phyloP scores from a whole-genome alignment of 2,888 invertebrate genomes.

The Trachelus tabidus region DNA sequence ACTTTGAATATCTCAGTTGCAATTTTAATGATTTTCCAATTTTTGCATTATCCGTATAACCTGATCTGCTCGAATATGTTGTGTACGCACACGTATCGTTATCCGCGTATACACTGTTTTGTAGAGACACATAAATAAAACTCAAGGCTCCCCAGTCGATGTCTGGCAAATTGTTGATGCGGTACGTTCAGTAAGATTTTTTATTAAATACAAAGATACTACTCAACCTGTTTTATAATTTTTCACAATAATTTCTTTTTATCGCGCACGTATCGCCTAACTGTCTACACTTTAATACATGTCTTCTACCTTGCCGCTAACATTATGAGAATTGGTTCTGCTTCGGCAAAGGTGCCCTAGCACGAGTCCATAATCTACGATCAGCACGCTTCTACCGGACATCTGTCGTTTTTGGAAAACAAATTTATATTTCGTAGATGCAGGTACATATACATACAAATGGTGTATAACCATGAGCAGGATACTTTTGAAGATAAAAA shows the following conservation, averaged over 20 bases:
- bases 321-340: not conserved
- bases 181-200: not conserved
- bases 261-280: not conserved
- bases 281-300: not conserved
- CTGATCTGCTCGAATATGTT: not conserved
- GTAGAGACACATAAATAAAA: not conserved
- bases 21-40: not conserved
- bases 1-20: not conserved
- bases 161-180: not conserved
- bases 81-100: not conserved
- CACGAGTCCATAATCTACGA: constrained; percentile 41
- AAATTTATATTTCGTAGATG: not conserved
- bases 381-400: constrained; percentile 39
- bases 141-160: not conserved
- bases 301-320: not conserved
- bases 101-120: not conserved
- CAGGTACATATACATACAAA: not conserved
- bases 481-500: not conserved
- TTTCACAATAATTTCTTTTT: not conserved
- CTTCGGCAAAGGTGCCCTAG: constrained; percentile 31
- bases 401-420: constrained; percentile 39
- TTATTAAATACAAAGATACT: not conserved
- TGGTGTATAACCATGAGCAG: not conserved
- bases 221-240: not conserved
- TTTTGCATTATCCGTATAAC: not conserved